Base-by-base conservation (phyloP, 2,888 invertebrate species). In the Mechanitis messenoides region DNA sequence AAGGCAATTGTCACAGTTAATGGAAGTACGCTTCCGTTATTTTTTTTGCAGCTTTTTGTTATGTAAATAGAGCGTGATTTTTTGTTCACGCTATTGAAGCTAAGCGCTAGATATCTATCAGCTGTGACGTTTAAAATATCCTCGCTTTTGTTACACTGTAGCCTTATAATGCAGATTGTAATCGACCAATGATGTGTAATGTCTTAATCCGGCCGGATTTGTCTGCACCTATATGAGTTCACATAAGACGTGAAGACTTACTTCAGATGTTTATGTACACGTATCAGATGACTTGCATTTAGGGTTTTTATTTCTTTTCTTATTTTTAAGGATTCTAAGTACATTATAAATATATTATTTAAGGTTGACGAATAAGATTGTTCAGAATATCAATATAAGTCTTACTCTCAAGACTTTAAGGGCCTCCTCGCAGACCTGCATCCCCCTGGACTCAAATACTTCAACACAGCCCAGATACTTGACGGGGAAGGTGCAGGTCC, bases 341-440 rank as follows among this genome's bases (percentile, higher is more conserved):
- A 35, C 28, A 53, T 33, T 53, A 33, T 31, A 53, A 53, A 53
- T 20, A 28, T 9, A 31, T 31, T 28, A 55, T 55, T 2, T 4
- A 46, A 47, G 20, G 9, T 7, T n/a, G 7, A 20, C 28, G 6
- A n/a, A 47, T n/a, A 47, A 47, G n/a, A 53, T 45, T 5, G 35
- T 5, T 9, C 9, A 47, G 31, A 31, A 28, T 35, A 20, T 35
- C 46, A 4, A 54, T 45, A 4, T 54, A 53, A 59, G 60, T 64
- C 95, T 93, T 85, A 98, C 98, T 92, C 97, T 93, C 68, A 99
- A 93, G 70, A 97, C 96, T 92, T 98, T 99, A 67, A 99, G 92
- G 58, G 99, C 99, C 86, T 98, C 98, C 86, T 99, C 99, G 91
- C 99, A 99, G 65, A 99, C 97, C 90, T 98, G 97, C 98, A 99